phyloP scores from a whole-genome alignment of 2,113 vertebrate genomes.

The Oncorhynchus keta region DNA sequence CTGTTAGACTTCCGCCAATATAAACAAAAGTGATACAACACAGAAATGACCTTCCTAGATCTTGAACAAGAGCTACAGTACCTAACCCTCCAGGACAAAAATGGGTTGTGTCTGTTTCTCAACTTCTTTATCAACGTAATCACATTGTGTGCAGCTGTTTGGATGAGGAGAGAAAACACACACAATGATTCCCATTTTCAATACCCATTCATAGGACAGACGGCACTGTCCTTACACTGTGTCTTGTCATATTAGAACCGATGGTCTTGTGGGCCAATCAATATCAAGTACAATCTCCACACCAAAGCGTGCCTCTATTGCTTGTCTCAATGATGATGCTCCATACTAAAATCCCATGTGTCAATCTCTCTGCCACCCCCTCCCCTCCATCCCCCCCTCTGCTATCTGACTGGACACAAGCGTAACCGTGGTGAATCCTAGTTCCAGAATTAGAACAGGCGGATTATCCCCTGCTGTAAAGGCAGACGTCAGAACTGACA shows the following conservation, averaged over 20 bases:
- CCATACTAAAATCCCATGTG: neutral
- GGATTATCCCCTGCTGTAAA: neutral
- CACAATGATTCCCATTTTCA: neutral
- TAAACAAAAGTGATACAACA: neutral
- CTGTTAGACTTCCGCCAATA: neutral
- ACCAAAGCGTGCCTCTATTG: neutral
- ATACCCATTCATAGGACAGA: neutral
- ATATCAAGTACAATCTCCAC: neutral
- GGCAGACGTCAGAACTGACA: conserved; percentile 20
- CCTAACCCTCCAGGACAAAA: neutral
- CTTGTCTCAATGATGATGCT: neutral
- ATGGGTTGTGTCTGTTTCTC: neutral
- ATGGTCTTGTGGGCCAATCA: neutral
- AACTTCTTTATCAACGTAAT: too few species aligned
- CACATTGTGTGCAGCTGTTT: too few species aligned
- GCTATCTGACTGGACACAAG: conserved; percentile 1
- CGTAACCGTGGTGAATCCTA: neutral
- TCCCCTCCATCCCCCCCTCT: neutral
- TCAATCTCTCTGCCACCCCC: neutral
- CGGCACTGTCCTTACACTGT: neutral
- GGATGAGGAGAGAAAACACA: neutral
- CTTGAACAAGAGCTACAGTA: neutral
- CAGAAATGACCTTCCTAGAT: neutral
- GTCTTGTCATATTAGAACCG: neutral
- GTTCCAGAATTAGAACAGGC: neutral